Evolutionary conservation across 2,797 vertebrate species (phyloP).

Genomic region (Notolabrus celidotus): DNA sequence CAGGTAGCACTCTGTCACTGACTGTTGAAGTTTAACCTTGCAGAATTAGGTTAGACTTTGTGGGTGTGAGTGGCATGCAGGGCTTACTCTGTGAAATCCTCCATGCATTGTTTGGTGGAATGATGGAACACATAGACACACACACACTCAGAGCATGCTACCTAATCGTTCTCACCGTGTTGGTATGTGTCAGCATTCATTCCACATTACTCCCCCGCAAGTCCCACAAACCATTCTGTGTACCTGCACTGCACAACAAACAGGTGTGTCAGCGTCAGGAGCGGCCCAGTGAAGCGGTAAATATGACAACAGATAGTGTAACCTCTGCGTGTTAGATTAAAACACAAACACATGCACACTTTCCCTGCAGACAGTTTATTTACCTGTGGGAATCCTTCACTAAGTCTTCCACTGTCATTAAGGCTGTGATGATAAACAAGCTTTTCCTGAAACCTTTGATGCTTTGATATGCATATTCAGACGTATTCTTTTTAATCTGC

Average conservation of each 20-base stretch:
- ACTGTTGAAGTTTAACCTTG: constrained; percentile 31
- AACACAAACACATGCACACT: not conserved
- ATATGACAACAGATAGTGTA: constrained; percentile 8
- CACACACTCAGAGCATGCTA: constrained; percentile 16
- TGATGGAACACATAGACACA: constrained; percentile 19
- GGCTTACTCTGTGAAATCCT: constrained; percentile 39
- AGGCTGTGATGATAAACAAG: not conserved
- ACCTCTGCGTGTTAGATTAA: not conserved
- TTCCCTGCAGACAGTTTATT: not conserved
- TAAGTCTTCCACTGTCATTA: not conserved
- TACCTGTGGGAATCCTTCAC: not conserved
- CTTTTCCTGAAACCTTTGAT: not conserved
- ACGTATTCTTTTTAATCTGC: too few species aligned
- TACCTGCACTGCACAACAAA: constrained; percentile 11
- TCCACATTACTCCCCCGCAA: constrained; percentile 63
- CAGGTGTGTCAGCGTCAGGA: constrained; percentile 38
- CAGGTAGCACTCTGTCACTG: not conserved
- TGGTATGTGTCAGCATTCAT: constrained; percentile 59
- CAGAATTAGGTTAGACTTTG: constrained; percentile 34
- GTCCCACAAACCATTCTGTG: constrained; percentile 51
- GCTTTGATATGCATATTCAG: not conserved
- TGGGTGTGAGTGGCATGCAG: constrained; percentile 37
- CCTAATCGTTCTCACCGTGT: constrained; percentile 40
- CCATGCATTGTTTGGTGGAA: constrained; percentile 24
- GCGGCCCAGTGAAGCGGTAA: constrained; percentile 8